Conservation (phyloP, 2,113 vertebrate species). For the Passer montanus region DNA sequence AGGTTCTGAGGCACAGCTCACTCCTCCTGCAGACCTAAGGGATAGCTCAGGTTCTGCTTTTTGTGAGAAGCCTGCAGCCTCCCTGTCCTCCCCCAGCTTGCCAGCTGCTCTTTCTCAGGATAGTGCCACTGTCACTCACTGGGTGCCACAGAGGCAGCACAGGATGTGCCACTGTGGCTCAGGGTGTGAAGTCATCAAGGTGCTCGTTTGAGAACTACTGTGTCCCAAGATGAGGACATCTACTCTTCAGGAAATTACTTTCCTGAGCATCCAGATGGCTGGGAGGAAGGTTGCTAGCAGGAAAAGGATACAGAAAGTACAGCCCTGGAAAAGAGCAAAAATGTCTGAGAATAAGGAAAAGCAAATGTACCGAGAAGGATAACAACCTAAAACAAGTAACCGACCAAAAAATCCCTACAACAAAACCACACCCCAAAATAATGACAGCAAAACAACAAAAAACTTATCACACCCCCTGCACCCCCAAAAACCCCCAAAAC, state of each 20-base stretch:
- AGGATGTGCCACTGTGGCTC: neutral
- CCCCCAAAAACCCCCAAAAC: accelerated
- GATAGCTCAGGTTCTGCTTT: neutral
- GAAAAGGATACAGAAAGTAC: neutral
- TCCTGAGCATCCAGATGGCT: neutral
- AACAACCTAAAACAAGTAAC: neutral
- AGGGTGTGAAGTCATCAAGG: neutral
- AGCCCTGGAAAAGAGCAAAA: neutral
- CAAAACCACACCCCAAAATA: neutral
- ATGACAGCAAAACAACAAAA: neutral
- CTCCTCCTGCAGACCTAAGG: neutral
- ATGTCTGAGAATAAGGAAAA: neutral
- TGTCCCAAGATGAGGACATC: neutral
- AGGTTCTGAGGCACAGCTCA: neutral
- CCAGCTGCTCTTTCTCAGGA: neutral
- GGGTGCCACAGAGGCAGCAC: neutral
- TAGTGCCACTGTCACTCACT: neutral
- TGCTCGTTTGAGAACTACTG: neutral
- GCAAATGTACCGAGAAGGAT: neutral
- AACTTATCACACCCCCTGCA: accelerated
- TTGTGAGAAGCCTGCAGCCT: neutral
- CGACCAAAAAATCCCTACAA: neutral
- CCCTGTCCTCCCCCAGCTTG: neutral
- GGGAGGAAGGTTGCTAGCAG: neutral
- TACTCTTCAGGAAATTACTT: neutral